These are phyloP conservation scores for Chelonoidis abingdonii DNA, from an alignment of 2,113 vertebrate genomes.

Conservation along the genomic window DNA sequence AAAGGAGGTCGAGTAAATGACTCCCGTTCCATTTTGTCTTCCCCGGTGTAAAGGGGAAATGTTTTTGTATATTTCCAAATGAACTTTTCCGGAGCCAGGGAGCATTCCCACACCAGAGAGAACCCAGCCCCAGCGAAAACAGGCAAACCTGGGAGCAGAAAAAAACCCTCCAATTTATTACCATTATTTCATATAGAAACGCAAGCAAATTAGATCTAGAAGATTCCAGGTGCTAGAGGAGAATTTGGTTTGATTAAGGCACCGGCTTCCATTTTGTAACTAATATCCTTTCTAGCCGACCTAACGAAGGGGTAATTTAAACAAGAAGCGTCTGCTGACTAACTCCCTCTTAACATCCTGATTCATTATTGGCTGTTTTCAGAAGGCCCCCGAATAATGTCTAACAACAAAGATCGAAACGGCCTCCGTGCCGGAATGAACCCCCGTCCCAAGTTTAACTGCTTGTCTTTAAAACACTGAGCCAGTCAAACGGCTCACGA, in stretches of 20 bases:
- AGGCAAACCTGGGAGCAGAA: neutral
- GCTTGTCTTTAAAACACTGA: neutral
- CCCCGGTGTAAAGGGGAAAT: rapidly evolving
- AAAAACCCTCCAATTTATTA: neutral
- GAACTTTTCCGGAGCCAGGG: neutral
- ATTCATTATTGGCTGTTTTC: neutral
- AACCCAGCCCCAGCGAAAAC: rapidly evolving
- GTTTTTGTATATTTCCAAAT: neutral
- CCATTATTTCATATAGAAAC: neutral
- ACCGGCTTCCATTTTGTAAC: neutral
- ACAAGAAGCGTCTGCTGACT: neutral
- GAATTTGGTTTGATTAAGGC: neutral
- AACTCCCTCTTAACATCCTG: neutral
- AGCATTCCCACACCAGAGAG: neutral
- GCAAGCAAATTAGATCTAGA: too few species aligned
- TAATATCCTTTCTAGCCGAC: neutral
- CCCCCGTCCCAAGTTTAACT: neutral
- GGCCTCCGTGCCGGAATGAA: neutral
- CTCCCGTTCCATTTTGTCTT: neutral
- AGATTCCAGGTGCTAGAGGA: neutral
- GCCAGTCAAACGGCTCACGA: neutral
- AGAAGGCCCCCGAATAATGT: neutral
- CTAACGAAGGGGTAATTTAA: neutral
- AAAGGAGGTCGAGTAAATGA: neutral
- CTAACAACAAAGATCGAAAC: neutral